These are phyloP conservation scores for Drosophila melanosoma DNA, from an alignment of 2,888 invertebrate species.

Conservation along the genomic window DNA sequence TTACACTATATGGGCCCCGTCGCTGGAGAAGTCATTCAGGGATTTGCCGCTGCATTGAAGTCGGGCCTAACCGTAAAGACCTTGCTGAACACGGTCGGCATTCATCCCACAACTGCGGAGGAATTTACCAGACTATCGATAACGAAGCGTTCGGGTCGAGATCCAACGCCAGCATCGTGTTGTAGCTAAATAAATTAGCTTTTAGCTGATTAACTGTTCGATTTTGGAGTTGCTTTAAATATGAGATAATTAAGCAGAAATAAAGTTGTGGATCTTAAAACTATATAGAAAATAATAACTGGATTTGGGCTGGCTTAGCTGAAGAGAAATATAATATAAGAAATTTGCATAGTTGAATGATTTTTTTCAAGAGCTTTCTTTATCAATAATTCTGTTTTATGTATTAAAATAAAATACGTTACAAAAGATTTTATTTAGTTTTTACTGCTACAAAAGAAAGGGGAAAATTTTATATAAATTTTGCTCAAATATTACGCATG, in stretches of 20 bases:
- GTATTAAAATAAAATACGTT: no score
- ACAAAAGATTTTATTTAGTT: neutral
- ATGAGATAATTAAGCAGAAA: neutral
- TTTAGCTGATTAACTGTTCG: neutral
- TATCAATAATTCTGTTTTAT: no score
- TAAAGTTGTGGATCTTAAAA: neutral
- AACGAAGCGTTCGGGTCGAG: constrained; percentile 95
- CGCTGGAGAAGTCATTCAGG: constrained; percentile 97
- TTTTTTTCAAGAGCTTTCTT: no score
- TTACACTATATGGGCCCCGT: constrained; percentile 96
- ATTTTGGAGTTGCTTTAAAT: neutral
- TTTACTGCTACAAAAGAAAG: neutral
- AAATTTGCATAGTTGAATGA: no score
- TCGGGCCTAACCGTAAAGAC: constrained; percentile 92
- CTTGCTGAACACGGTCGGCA: constrained; percentile 93
- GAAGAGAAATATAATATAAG: no score
- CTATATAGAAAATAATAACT: neutral
- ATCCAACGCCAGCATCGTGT: constrained; percentile 95
- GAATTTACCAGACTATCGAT: constrained; percentile 95
- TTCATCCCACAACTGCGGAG: constrained; percentile 96
- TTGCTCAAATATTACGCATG: neutral
- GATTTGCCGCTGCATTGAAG: constrained; percentile 95
- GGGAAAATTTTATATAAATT: neutral
- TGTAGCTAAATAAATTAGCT: constrained; percentile 90
- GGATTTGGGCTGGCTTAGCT: neutral